Conservation (phyloP, 2,113 vertebrate genomes). For the Halichoeres trimaculatus region DNA sequence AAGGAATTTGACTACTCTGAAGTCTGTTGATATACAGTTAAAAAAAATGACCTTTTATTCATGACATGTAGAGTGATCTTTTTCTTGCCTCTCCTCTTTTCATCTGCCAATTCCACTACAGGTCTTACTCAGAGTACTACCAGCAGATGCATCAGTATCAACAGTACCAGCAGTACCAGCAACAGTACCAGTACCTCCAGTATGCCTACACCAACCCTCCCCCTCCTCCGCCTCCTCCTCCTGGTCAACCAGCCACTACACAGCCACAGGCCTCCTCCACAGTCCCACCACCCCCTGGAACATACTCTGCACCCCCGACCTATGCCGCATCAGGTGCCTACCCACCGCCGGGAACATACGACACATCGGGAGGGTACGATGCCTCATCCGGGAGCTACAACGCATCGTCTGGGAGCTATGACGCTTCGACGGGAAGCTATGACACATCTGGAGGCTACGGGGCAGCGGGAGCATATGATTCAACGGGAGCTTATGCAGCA, state of each 20-base stretch:
- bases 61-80: neutral
- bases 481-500: slow-evolving; percentile 76
- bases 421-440: slow-evolving; percentile 65
- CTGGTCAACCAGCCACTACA: slow-evolving; percentile 57
- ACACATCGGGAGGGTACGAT: slow-evolving; percentile 56
- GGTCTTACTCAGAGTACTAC: slow-evolving; percentile 85
- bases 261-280: slow-evolving; percentile 61
- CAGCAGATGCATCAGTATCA: slow-evolving; percentile 86
- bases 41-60: too few relatives aligned
- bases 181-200: slow-evolving; percentile 85
- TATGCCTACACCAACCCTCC: slow-evolving; percentile 82
- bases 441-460: slow-evolving; percentile 71
- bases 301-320: slow-evolving; percentile 70
- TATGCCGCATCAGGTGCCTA: slow-evolving; percentile 65
- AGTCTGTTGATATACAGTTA: too few relatives aligned
- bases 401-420: slow-evolving; percentile 63
- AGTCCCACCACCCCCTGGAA: slow-evolving; percentile 72
- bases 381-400: slow-evolving; percentile 58
- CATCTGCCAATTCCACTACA: slow-evolving; percentile 33
- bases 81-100: neutral
- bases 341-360: slow-evolving; percentile 64
- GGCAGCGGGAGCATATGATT: slow-evolving; percentile 73
- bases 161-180: slow-evolving; percentile 84
- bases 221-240: slow-evolving; percentile 72
- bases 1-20: too few relatives aligned